Conservation (phyloP, 1,140 invertebrate species). For the Nebria ingens region DNA sequence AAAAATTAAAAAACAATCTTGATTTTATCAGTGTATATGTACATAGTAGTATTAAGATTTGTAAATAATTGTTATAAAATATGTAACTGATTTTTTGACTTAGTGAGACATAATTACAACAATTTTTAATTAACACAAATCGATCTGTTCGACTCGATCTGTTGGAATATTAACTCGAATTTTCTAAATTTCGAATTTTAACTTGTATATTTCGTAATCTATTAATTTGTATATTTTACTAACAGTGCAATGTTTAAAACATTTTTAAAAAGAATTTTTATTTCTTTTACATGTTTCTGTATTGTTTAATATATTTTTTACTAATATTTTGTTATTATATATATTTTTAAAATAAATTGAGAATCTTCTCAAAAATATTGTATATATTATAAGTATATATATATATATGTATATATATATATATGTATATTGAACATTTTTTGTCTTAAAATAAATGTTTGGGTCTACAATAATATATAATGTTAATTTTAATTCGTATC, state of each 20-base stretch:
- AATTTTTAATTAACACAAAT: not conserved
- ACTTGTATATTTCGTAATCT: not conserved
- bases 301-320: not conserved
- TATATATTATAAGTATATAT: not conserved
- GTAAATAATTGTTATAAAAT: constrained; percentile 5
- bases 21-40: not conserved
- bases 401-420: constrained; percentile 1
- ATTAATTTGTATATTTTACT: not conserved
- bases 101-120: not conserved
- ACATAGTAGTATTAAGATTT: not conserved
- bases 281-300: not conserved
- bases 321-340: not conserved
- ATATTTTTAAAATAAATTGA: not conserved
- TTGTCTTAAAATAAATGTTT: no score
- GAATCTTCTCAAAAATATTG: no score
- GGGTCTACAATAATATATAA: no score
- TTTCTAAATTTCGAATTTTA: not conserved
- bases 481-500: no score
- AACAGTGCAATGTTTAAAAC: not conserved
- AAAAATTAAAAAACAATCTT: no score
- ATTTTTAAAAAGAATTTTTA: not conserved
- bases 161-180: not conserved
- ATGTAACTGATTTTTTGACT: not conserved
- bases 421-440: no score
- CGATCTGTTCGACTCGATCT: not conserved